Conservation (phyloP, 1,140 invertebrate genomes). For the Drosophila pruinosa region DNA sequence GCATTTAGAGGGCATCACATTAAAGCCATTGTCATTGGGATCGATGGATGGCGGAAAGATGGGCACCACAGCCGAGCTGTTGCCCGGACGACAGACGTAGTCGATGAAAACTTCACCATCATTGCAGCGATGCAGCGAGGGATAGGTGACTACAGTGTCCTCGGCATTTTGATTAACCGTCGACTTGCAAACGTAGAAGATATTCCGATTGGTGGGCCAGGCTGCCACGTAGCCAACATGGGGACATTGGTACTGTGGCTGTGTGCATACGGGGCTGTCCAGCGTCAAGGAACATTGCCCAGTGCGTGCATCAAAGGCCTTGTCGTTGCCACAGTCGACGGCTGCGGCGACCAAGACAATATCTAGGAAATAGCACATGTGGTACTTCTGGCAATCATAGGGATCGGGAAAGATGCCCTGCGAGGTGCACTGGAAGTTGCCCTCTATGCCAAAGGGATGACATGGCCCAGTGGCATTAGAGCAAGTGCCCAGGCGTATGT, state of each 20-base stretch:
- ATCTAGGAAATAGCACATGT: constrained; percentile 80
- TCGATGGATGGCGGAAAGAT: background rate
- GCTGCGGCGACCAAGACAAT: constrained; percentile 65
- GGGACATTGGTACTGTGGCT: constrained; percentile 66
- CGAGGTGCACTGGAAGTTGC: constrained; percentile 78
- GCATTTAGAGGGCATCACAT: constrained; percentile 47
- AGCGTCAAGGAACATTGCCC: constrained; percentile 73
- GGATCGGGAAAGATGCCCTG: constrained; percentile 83
- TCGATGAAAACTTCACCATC: constrained; percentile 74
- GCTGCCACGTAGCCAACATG: constrained; percentile 66
- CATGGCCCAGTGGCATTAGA: constrained; percentile 77
- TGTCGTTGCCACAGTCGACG: constrained; percentile 73
- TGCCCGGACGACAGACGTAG: constrained; percentile 49
- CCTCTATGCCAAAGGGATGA: constrained; percentile 75
- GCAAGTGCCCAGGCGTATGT: constrained; percentile 61
- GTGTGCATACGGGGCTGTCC: constrained; percentile 51
- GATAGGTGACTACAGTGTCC: constrained; percentile 70
- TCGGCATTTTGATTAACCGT: constrained; percentile 73
- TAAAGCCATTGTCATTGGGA: constrained; percentile 54
- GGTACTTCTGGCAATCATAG: constrained; percentile 82
- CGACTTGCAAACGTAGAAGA: constrained; percentile 82
- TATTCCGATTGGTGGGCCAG: constrained; percentile 74
- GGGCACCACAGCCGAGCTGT: background rate
- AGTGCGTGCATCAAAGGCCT: constrained; percentile 69
- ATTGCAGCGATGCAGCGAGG: constrained; percentile 75